Base-by-base conservation (phyloP, 1,140 invertebrate genomes). In the Sminthurides bifidus region DNA sequence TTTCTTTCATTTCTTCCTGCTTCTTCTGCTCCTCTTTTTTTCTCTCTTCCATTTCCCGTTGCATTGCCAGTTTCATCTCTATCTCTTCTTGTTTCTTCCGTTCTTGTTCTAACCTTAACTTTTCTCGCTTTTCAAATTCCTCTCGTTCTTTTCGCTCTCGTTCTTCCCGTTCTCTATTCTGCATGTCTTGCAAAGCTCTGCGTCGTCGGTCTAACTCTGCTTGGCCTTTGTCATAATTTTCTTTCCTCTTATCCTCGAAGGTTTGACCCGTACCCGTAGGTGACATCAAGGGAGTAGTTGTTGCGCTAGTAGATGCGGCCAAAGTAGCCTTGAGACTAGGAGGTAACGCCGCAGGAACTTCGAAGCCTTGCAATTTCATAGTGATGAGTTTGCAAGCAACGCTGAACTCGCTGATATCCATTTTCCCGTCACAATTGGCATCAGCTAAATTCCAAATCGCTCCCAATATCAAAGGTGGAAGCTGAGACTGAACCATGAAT, bases 171-270 rank as follows among this genome's bases (percentile, higher is more conserved):
- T 91, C 91, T 67, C 89, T 86, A 63, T 86, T 76, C 69, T 94
- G 89, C 54, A 84, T 82, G 67, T 92, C 84, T 54, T 86, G 72
- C 2, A 96, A 70, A 31, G 91, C 79, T 68, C 91, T 89, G 31
- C 95, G 74, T 52, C 94, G 74, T 56, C 89, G 75, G 68, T 98
- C 94, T 41, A 99, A 73, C 73, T 98, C 95, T 0, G 93, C 93
- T 70, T 98, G 92, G 1, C 95, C 95, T 68, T 94, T 91, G 54
- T 95, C 93, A 75, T 91, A 94, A 73, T 98, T 98, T 72, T 98
- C 92, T 71, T 92, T 87, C 21, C 94, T 76, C 70, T 92, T 90
- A 71, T 98, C 94, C 71, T 98, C 94, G 73, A 97, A 98, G 1
- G 91, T 89, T 51, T 82, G 84, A 26, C 31, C 50, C 38, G 51